These are phyloP conservation scores for Phodopus roborovskii DNA, from an alignment of 2,113 vertebrate genomes.

Conservation along the genomic window DNA sequence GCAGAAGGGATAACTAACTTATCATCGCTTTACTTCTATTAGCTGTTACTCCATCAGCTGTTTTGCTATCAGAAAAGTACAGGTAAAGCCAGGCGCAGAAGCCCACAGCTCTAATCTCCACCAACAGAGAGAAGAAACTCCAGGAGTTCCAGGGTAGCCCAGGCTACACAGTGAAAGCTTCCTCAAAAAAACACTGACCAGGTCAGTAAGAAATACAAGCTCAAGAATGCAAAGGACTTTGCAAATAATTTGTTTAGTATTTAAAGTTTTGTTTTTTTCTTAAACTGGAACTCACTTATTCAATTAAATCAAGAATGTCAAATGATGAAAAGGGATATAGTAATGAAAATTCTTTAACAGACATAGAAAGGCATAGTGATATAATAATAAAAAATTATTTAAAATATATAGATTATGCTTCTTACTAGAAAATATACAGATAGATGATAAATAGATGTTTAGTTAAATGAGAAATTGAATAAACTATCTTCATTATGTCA, in stretches of 20 bases:
- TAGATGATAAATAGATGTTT: background rate
- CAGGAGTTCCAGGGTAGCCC: too few species aligned
- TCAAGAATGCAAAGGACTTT: constrained; percentile 8
- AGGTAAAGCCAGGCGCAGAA: background rate
- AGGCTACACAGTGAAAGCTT: background rate
- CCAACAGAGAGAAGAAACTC: background rate
- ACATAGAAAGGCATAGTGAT: background rate
- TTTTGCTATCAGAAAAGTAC: background rate
- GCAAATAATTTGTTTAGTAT: background rate
- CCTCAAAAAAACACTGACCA: background rate
- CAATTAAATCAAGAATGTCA: constrained; percentile 21
- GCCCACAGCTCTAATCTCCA: background rate
- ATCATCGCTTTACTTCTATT: background rate
- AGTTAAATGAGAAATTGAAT: background rate
- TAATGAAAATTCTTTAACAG: constrained; percentile 10
- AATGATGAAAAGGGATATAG: background rate
- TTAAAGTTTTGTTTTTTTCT: background rate
- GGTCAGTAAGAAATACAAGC: background rate
- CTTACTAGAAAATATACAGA: background rate
- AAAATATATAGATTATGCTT: constrained; percentile 15
- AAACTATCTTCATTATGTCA: background rate
- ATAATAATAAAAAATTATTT: constrained; percentile 26
- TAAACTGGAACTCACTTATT: constrained; percentile 44
- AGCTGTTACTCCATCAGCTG: background rate
- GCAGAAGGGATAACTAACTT: constrained; percentile 38